Evolutionary conservation across 2,797 vertebrate species (phyloP).

Genomic region (Picus viridis): DNA sequence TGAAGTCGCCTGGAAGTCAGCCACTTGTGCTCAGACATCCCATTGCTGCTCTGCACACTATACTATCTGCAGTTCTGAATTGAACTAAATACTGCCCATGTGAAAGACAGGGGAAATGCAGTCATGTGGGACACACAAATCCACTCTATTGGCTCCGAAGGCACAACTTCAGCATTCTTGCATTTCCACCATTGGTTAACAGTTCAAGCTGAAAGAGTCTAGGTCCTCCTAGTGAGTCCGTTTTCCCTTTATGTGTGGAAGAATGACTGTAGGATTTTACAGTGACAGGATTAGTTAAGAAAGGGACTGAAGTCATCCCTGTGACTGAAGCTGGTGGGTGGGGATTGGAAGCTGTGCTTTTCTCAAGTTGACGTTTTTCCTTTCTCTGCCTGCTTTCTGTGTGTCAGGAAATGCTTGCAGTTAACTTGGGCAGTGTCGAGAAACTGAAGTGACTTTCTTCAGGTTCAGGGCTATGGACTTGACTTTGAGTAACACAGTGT

Average conservation of each 20-base stretch:
- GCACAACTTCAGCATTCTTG: conserved; percentile 81
- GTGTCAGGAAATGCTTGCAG: conserved; percentile 58
- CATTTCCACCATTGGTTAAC: conserved; percentile 85
- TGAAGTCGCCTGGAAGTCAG: conserved; percentile 69
- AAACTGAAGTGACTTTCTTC: conserved; percentile 26
- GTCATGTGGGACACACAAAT: conserved; percentile 85
- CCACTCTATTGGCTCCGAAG: conserved; percentile 82
- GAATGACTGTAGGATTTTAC: conserved; percentile 84
- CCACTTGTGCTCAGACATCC: conserved; percentile 72
- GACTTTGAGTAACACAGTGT: neutral
- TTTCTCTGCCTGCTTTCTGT: conserved; percentile 52
- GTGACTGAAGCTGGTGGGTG: conserved; percentile 71
- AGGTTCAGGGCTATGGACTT: neutral
- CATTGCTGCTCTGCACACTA: conserved; percentile 74
- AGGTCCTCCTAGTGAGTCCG: conserved; percentile 81
- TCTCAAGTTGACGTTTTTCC: conserved; percentile 40
- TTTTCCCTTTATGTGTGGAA: conserved; percentile 81
- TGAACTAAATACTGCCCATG: conserved; percentile 86
- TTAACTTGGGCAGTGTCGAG: conserved; percentile 43
- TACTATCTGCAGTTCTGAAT: conserved; percentile 86
- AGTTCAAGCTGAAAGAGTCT: conserved; percentile 77
- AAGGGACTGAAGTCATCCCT: conserved; percentile 76
- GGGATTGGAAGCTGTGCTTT: conserved; percentile 63
- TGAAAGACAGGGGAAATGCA: conserved; percentile 83
- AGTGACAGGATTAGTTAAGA: conserved; percentile 78